phyloP scores from a whole-genome alignment of 2,113 vertebrate genomes.

The Melanerpes aurifrons region DNA sequence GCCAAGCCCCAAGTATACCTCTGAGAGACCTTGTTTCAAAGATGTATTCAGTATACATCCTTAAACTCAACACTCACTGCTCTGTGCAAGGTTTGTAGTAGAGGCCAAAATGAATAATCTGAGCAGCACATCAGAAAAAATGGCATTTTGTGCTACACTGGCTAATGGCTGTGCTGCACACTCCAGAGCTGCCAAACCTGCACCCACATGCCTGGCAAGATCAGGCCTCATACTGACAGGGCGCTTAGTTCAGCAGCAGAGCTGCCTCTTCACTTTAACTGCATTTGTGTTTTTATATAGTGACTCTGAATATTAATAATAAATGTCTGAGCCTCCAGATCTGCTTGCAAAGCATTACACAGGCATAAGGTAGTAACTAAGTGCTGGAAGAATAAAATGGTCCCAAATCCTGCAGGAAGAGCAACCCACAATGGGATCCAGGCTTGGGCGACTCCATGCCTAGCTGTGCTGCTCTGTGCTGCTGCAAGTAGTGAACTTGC shows the following conservation, averaged over 20 bases:
- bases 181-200: background rate
- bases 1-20: background rate
- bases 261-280: background rate
- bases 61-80: background rate
- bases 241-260: background rate
- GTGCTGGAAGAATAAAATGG: fast-evolving
- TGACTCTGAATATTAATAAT: background rate
- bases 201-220: background rate
- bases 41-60: background rate
- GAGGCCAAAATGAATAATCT: background rate
- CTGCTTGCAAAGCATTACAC: background rate
- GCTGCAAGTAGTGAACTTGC: background rate
- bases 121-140: background rate
- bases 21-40: background rate
- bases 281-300: background rate
- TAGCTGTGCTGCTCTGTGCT: background rate
- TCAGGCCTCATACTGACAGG: background rate
- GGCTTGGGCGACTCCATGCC: background rate
- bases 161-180: background rate
- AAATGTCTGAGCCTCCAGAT: background rate
- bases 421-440: background rate
- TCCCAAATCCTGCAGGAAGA: background rate
- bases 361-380: background rate
- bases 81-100: background rate
- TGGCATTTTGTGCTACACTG: background rate